Percentiles rank a stretch among this genome's conserved stretches.
phyloP scores from a whole-genome alignment of 2,797 vertebrate species.

The Sciaenops ocellatus region DNA sequence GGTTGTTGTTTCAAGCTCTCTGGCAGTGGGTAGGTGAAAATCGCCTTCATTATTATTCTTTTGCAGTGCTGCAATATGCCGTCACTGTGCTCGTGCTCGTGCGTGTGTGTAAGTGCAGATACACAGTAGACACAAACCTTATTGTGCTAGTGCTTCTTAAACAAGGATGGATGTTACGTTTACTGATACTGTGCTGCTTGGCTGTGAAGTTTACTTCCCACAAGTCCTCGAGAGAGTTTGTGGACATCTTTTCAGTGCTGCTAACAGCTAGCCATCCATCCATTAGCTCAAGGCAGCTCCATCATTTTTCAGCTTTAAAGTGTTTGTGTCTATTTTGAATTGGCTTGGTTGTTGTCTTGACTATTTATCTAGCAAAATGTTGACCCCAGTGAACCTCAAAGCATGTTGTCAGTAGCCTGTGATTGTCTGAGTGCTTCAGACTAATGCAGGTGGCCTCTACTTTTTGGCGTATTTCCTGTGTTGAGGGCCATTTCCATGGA shows the following conservation, averaged over 20 bases:
- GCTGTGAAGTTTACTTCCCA: neutral
- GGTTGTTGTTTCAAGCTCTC: slow-evolving; percentile 72
- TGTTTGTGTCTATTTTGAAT: neutral
- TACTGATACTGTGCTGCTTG: neutral
- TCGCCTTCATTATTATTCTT: slow-evolving; percentile 22
- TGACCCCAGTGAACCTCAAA: slow-evolving; percentile 26
- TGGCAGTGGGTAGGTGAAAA: slow-evolving; percentile 70
- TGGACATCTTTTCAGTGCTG: neutral
- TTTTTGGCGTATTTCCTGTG: slow-evolving; percentile 79
- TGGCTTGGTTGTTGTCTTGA: neutral
- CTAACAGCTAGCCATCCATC: neutral
- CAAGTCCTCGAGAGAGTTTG: neutral
- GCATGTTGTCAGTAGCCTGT: slow-evolving; percentile 23
- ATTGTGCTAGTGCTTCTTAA: neutral
- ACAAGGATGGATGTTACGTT: neutral
- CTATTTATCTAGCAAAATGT: neutral
- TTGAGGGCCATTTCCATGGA: slow-evolving; percentile 82
- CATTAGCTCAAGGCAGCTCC: neutral
- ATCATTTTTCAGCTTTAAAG: neutral
- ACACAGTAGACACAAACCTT: neutral
- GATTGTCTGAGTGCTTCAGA: slow-evolving; percentile 27
- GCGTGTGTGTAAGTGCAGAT: slow-evolving; percentile 30
- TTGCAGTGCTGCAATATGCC: slow-evolving; percentile 2
- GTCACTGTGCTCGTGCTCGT: neutral
- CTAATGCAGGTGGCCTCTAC: slow-evolving; percentile 67